Evolutionary conservation across 2,797 vertebrate species (phyloP).

Genomic region (Dendrocincla tyrannina): DNA sequence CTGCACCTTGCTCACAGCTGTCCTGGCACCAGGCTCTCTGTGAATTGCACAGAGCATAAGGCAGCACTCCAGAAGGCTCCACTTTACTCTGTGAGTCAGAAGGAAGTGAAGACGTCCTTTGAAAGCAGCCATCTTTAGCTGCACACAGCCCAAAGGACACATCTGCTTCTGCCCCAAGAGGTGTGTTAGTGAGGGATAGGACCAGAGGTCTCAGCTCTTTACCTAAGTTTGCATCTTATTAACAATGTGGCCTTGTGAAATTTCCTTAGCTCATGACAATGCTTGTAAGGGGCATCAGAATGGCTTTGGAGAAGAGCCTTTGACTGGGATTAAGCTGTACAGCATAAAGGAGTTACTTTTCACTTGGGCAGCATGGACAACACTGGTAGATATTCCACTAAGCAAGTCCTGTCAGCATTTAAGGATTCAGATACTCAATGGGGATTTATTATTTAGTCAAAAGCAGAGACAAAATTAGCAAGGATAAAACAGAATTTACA

Average conservation of each 20-base stretch:
- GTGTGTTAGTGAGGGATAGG: not conserved
- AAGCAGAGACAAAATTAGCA: slow-evolving; percentile 20
- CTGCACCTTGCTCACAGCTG: accelerated
- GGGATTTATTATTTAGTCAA: slow-evolving; percentile 18
- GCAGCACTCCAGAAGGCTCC: not conserved
- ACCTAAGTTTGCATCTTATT: not conserved
- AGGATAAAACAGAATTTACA: slow-evolving; percentile 36
- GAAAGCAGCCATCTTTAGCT: not conserved
- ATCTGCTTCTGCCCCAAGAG: not conserved
- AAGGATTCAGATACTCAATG: not conserved
- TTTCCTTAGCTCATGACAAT: not conserved
- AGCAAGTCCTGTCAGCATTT: not conserved
- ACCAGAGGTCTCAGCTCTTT: not conserved
- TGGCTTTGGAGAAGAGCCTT: not conserved
- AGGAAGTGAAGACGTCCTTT: not conserved
- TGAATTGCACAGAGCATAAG: not conserved
- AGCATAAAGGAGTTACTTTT: not conserved
- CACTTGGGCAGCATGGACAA: not conserved
- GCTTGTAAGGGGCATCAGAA: not conserved
- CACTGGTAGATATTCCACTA: not conserved
- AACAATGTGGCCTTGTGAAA: not conserved
- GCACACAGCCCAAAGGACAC: not conserved
- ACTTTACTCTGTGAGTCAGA: not conserved
- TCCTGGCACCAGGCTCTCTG: not conserved
- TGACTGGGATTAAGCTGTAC: not conserved